Percentiles rank a stretch among this genome's conserved stretches.
Evolutionary conservation across 2,113 vertebrate genomes (phyloP).

Genomic region (Pachyramphus minor): DNA sequence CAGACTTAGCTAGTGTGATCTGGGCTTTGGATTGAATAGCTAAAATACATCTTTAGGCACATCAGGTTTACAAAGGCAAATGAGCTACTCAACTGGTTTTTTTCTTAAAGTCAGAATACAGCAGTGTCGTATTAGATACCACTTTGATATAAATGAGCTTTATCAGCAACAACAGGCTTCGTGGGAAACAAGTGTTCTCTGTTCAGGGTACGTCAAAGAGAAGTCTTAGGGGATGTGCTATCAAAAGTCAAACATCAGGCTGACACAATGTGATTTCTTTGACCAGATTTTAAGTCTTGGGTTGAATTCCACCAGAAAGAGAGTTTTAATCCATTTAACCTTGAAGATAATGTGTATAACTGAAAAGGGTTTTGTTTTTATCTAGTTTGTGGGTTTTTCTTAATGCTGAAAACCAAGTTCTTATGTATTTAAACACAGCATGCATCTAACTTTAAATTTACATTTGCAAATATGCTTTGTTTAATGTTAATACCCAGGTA

Average conservation of each 20-base stretch:
- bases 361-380: not conserved
- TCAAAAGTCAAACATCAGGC: constrained; percentile 8
- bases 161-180: constrained; percentile 15
- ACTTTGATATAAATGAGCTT: not conserved
- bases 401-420: not conserved
- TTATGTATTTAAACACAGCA: not conserved
- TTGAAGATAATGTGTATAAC: not conserved
- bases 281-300: not conserved
- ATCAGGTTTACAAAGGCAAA: constrained; percentile 6
- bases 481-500: not conserved
- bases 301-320: not conserved
- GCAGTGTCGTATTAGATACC: not conserved
- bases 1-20: not conserved
- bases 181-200: constrained; percentile 2
- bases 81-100: not conserved
- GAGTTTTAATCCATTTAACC: not conserved
- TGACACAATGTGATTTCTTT: not conserved
- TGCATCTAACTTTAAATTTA: not conserved
- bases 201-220: constrained; percentile 5
- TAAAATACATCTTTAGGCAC: not conserved
- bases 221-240: constrained; percentile 30
- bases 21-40: not conserved
- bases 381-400: not conserved
- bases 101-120: not conserved
- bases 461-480: not conserved